These are phyloP conservation scores for Tipula vernalis DNA, from an alignment of 2,888 invertebrate genomes.

Conservation along the genomic window DNA sequence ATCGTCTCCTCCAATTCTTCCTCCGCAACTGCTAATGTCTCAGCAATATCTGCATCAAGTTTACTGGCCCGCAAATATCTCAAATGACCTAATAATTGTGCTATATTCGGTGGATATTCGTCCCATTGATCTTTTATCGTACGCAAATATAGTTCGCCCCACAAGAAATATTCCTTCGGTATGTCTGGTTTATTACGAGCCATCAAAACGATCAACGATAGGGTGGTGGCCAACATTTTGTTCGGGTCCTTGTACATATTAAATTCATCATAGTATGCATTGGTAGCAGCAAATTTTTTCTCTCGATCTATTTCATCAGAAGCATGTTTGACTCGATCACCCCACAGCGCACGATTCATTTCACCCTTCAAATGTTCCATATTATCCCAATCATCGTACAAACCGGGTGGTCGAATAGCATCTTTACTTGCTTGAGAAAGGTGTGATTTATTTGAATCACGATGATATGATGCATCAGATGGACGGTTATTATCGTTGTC, in stretches of 20 bases:
- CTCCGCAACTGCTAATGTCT: neutral
- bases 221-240: neutral
- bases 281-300: neutral
- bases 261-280: neutral
- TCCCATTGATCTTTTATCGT: constrained; percentile 18
- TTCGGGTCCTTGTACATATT: neutral
- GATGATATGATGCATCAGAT: neutral
- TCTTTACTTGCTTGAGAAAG: neutral
- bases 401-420: neutral
- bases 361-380: neutral
- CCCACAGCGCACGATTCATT: neutral
- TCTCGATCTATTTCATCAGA: neutral
- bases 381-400: neutral
- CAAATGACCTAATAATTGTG: constrained; percentile 15
- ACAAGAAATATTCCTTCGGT: constrained; percentile 18
- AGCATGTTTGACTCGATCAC: neutral
- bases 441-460: too few relatives aligned
- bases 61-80: neutral
- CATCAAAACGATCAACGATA: neutral
- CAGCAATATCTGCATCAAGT: neutral
- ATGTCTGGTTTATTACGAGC: constrained; percentile 15
- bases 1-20: neutral
- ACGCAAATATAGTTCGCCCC: constrained; percentile 16
- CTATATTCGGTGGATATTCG: constrained; percentile 19
- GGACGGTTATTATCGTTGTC: neutral